Base-by-base conservation (phyloP, 2,888 invertebrate species). In the Crocallis elinguaria region DNA sequence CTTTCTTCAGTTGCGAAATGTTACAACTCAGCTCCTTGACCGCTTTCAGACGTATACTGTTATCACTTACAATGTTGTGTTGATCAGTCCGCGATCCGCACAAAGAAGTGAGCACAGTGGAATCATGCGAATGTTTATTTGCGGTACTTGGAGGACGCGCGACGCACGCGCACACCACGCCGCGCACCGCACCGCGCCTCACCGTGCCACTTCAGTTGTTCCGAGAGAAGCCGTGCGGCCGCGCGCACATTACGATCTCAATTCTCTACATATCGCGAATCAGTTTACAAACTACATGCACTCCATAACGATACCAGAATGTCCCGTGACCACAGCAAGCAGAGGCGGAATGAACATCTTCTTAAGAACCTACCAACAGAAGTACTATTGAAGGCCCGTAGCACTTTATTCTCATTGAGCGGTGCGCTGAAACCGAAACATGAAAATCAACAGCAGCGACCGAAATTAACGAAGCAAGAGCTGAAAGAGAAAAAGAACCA, bases 371-470 rank as follows among this genome's bases (percentile, higher is more conserved):
- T 92, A 30, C 91, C 92, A 0, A 77, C 85, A 4, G 92, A 91
- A 70, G 92, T 92, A 0, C 66, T 92, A 35, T 60, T 86, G 12
- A 88, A 88, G 69, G 92, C 92, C 1, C 77, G 88, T 50, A 90
- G 82, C 57, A 91, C 92, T 14, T 67, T 92, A n/a, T 80, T 86
- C 12, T 88, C 88, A 1, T 69, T 92, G 41, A 79, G 90, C 21
- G 90, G 89, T 38, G 92, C 87, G 9, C 69, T 93, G 12, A 93
- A 92, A 74, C 68, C 88, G 7, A 88, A 82, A 71, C 82, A 79
- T 51, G 85, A 87, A 1, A 73, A 77, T 14, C 76, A 75, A 11
- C 71, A 73, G 42, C 72, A 76, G 32, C 43, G 66, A 0, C 11
- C 48, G 5, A 86, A 83, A 57, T 45, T 66, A 21, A 63, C 76